Evolutionary conservation across 2,797 vertebrate species (phyloP), one percentile per base, ranked within the genome.

Genomic region (Toxotes lorentzi): DNA sequence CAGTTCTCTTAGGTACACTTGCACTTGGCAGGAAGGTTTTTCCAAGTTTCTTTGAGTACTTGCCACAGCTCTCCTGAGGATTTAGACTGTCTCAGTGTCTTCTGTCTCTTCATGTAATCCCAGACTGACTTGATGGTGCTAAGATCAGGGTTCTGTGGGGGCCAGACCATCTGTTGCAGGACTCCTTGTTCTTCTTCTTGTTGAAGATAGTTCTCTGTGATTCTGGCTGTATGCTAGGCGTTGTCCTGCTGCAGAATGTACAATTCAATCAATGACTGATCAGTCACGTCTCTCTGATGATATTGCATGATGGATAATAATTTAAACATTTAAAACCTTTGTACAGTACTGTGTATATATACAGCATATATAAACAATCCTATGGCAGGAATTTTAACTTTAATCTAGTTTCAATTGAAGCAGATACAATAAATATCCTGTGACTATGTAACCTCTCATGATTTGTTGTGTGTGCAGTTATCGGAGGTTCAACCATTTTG

Each of bases 401-500:
- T 24, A 24, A 23, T 1, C 21, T 41, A 24, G 14, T 1, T 73
- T 23, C 27, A 30, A 53, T 24, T 62, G 45, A 67, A 68, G 45
- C 27, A 34, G 7, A 21, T 24, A 8, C 1, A 70, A 11, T 34
- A 30, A 57, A 75, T 41, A 13, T 35, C 21, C 30, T 40, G 21
- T 73, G 50, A 41, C 43, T 63, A 21, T 41, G 27, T 8, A 34
- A 9, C 53, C 21, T 67, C 43, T 38, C 12, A 4, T 54, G 10
- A 24, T 68, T 34, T 54, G 34, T 75, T 82, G 75, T 85, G 64
- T 81, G 72, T 2, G 1, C 86, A 98, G 97, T 89, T 98, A 98
- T 80, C 95, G 95, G 56, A 94, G 95, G 76, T 98, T 98, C 93
- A 97, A 97, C 90, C 97, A 97, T 60, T 97, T 97, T 19, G 97